Base-by-base conservation (phyloP, 2,888 invertebrate genomes). In the Eupithecia tripunctaria region DNA sequence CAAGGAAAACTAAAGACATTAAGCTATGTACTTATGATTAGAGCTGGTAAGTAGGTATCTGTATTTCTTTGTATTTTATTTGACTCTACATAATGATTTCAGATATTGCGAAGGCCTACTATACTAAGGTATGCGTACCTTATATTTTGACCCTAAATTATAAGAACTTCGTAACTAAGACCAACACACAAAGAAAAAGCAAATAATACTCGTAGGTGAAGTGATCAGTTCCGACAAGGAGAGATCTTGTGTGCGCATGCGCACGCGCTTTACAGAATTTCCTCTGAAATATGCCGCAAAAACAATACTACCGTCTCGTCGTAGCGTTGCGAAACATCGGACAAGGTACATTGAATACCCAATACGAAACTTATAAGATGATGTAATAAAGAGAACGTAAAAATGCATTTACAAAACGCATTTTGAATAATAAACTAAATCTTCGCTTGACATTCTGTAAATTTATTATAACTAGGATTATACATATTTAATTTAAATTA, bases 181-280 rank as follows among this genome's bases (percentile, higher is more conserved):
- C 56, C 1, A 14, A 51, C 8, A n/a, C 8, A n/a, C 21, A 21
- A 56, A 56, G 25, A 51, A 56, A 56, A 25, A 25, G 25, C 56
- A 56, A 25, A 56, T 25, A 56, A 56, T 56, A 25, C 56, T 56
- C 25, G 56, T 73, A 80, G 81, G 73, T 76, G 73, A 80, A 81
- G 73, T 76, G 75, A 75, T 77, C 72, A 73, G 80, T 78, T 78
- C 77, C 75, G 78, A 78, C 77, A 74, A 74, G 81, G 91, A 89
- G 91, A 91, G 89, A 90, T 88, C 84, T 82, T 38, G 10, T 51
- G 67, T 60, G 66, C 67, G 59, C 90, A 91, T 60, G 66, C 67
- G 59, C 90, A 91, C 91, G 91, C 92, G 82, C 89, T 80, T 79
- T 75, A 71, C 75, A 82, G 86, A 89, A 89, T 92, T 91, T 91